Percentiles rank a stretch among this genome's conserved stretches.
Conservation (phyloP, 2,797 vertebrate genomes). For the Morus bassanus region DNA sequence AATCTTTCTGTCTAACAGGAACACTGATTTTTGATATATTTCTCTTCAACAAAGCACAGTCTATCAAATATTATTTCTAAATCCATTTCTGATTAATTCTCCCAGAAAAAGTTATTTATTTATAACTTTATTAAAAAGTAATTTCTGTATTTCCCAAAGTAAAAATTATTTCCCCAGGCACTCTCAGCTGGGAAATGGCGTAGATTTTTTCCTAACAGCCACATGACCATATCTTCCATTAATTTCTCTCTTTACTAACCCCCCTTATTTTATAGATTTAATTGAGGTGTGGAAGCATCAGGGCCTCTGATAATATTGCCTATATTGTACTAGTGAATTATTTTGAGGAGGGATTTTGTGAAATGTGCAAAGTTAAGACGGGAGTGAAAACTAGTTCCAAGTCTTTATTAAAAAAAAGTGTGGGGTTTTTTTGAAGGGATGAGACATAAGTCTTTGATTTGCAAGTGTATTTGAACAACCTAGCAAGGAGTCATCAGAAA, state of each 20-base stretch:
- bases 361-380: background rate
- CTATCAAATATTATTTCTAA: background rate
- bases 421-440: background rate
- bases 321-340: background rate
- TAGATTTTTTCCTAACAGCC: background rate
- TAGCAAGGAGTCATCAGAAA: background rate
- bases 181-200: background rate
- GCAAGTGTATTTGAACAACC: background rate
- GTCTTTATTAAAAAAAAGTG: background rate
- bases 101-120: background rate
- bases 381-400: background rate
- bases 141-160: conserved; percentile 6
- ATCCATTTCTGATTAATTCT: conserved; percentile 24
- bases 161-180: conserved; percentile 26
- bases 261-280: background rate
- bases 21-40: background rate
- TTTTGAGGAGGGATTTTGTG: background rate
- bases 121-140: conserved; percentile 44
- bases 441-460: background rate
- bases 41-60: background rate
- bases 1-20: background rate
- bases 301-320: background rate
- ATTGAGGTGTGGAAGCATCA: background rate
- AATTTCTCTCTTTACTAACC: background rate
- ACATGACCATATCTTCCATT: background rate